A percentile compares a stretch with the other conserved stretches of the same genome.
These are phyloP conservation scores for Thelaira solivaga DNA, from an alignment of 2,888 invertebrate genomes.

Conservation along the genomic window DNA sequence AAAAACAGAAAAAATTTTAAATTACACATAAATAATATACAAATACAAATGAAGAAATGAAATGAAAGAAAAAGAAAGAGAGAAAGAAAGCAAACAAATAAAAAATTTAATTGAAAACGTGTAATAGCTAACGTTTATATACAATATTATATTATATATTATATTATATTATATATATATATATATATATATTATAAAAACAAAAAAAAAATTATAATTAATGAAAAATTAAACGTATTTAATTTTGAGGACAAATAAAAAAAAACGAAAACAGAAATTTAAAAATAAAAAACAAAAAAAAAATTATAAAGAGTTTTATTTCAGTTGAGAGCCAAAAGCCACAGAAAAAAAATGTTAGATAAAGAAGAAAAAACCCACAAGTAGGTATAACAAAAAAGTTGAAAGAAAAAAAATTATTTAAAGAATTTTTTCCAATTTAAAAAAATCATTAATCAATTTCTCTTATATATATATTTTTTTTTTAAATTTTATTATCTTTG, in stretches of 20 bases:
- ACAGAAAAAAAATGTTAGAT: neutral
- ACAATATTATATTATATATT: slow-evolving; percentile 66
- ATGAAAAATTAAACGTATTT: slow-evolving; percentile 57
- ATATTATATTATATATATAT: slow-evolving; percentile 69
- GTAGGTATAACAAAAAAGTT: slow-evolving; percentile 19
- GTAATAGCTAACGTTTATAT: slow-evolving; percentile 68
- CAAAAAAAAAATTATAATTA: slow-evolving; percentile 56
- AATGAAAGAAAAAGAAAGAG: slow-evolving; percentile 23
- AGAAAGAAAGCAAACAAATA: slow-evolving; percentile 38
- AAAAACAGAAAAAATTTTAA: slow-evolving; percentile 54
- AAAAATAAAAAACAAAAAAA: slow-evolving; percentile 69
- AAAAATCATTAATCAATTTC: neutral
- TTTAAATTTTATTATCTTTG: slow-evolving; percentile 41
- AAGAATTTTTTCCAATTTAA: neutral
- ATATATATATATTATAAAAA: slow-evolving; percentile 69
- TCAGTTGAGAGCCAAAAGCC: neutral
- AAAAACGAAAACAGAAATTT: slow-evolving; percentile 69
- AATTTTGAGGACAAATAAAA: slow-evolving; percentile 69
- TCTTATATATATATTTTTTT: slow-evolving; percentile 38
- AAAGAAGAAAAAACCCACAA: neutral
- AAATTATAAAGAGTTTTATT: slow-evolving; percentile 63
- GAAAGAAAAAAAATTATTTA: slow-evolving; percentile 3
- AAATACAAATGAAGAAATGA: slow-evolving; percentile 33
- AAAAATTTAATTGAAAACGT: no score
- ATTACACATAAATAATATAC: slow-evolving; percentile 57